A percentile compares a stretch with the other conserved stretches of the same genome.
Evolutionary conservation across 2,113 vertebrate genomes (phyloP).

Genomic region (Butorides virescens): DNA sequence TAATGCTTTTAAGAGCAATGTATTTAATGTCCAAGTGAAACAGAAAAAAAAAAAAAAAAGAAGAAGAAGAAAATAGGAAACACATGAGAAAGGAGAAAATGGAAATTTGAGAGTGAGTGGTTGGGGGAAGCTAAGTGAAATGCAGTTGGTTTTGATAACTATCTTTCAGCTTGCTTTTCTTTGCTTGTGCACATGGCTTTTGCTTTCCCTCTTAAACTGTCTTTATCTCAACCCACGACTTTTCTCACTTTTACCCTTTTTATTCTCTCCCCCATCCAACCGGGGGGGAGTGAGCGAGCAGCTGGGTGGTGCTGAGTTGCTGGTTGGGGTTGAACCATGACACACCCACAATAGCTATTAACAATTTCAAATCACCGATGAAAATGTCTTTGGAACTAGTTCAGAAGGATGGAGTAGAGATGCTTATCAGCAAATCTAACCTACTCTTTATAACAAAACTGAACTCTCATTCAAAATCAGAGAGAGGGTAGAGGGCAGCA

Average conservation of each 20-base stretch:
- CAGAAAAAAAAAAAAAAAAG: neutral
- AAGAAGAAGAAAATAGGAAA: neutral
- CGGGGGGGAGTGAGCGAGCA: too few species aligned
- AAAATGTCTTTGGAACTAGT: neutral
- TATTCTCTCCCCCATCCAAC: too few species aligned
- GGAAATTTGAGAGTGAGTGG: neutral
- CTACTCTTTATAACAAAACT: neutral
- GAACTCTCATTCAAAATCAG: neutral
- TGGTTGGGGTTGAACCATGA: too few species aligned
- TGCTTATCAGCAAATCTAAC: neutral
- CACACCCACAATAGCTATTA: neutral
- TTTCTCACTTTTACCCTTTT: too few species aligned
- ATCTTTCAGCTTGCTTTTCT: neutral
- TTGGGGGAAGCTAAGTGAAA: neutral
- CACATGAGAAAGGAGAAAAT: fast-evolving
- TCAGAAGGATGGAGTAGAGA: neutral
- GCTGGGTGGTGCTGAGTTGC: too few species aligned
- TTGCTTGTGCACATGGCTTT: too few species aligned
- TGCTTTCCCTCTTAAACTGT: too few species aligned
- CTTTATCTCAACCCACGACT: too few species aligned
- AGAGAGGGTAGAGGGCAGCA: neutral
- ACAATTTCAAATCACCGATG: neutral
- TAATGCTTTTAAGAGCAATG: neutral
- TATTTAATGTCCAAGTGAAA: neutral
- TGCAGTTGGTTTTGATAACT: neutral